Evolutionary conservation across 1,140 invertebrate species (phyloP), one percentile per base, ranked within the genome.

Genomic region (Polypedilum vanderplanki): DNA sequence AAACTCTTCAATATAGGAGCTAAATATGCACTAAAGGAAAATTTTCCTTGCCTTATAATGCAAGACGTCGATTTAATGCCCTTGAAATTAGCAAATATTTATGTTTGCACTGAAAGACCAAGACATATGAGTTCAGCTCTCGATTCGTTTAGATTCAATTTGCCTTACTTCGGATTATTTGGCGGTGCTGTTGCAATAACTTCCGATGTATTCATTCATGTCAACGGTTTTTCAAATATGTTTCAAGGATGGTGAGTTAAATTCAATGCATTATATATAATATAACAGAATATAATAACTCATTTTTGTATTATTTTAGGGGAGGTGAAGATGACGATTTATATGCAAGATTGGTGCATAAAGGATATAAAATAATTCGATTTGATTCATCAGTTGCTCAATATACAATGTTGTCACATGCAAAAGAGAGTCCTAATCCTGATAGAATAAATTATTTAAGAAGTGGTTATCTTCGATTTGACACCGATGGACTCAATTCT

Each of bases 1-100:
- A 94, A 95, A 81, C 86, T 99, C 8, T 91, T 98, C 79, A 98
- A 99, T 81, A 90, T 96, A 77, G 97, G 95, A 1, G 96, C 94
- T 77, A 82, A 86, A 4, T 90, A 94, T 79, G 93, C 94, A 0
- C 87, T 88, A 41, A 87, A 86, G 75, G 83, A 85, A 73, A 87
- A 89, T 73, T 95, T 90, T 83, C 89, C 93, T 24, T 99, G 97
- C 80, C 89, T 97, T 73, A 90, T 98, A 74, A 92, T 99, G 79
- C 96, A 98, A 83, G 96, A 99, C 81, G 93, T 98, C 65, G 96
- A 99, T 85, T 83, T 98, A 18, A 86, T 98, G 75, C 97, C 97
- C 10, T 87, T 97, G 77, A 93, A 93, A 83, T 88, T 89, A 75
- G 88, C 90, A 3, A 98, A 98, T 84, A 87, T 97, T 73, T 99